Evolutionary conservation across 1,140 invertebrate species (phyloP).

Genomic region (Drosophila ohnishii): DNA sequence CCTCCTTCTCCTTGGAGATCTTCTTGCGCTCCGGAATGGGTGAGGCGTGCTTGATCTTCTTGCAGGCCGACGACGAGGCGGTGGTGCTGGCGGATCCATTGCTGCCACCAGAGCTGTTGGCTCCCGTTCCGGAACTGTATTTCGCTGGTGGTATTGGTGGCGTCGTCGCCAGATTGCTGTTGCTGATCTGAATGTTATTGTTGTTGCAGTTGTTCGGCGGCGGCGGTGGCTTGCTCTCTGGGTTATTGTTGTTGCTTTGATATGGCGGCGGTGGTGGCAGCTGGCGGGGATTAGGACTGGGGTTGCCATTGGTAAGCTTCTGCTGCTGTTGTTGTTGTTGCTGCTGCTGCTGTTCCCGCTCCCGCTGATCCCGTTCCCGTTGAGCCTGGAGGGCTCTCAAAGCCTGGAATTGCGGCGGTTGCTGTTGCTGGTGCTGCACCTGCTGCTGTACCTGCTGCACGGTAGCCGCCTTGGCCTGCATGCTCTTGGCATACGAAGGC

Average conservation of each 20-base stretch:
- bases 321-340: constrained; percentile 23
- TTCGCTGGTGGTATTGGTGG: constrained; percentile 81
- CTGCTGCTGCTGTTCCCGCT: constrained; percentile 29
- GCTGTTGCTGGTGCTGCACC: constrained; percentile 73
- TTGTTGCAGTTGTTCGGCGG: constrained; percentile 53
- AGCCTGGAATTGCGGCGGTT: constrained; percentile 73
- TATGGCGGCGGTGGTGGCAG: constrained; percentile 89
- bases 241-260: constrained; percentile 70
- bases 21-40: constrained; percentile 97
- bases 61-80: constrained; percentile 53
- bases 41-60: constrained; percentile 94
- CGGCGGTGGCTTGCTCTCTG: constrained; percentile 35
- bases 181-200: constrained; percentile 81
- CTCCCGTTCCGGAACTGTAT: constrained; percentile 39
- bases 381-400: constrained; percentile 57
- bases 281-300: constrained; percentile 82
- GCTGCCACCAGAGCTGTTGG: constrained; percentile 68
- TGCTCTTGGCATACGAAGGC: constrained; percentile 95
- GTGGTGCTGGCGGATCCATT: constrained; percentile 55
- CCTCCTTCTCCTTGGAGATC: constrained; percentile 96
- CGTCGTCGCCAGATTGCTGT: constrained; percentile 82
- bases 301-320: constrained; percentile 61
- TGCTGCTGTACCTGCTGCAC: constrained; percentile 84
- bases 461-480: constrained; percentile 90
- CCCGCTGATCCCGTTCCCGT: constrained; percentile 36